Base-by-base conservation (phyloP, 2,797 vertebrate genomes). In the Microctenopoma stevenorrisi region DNA sequence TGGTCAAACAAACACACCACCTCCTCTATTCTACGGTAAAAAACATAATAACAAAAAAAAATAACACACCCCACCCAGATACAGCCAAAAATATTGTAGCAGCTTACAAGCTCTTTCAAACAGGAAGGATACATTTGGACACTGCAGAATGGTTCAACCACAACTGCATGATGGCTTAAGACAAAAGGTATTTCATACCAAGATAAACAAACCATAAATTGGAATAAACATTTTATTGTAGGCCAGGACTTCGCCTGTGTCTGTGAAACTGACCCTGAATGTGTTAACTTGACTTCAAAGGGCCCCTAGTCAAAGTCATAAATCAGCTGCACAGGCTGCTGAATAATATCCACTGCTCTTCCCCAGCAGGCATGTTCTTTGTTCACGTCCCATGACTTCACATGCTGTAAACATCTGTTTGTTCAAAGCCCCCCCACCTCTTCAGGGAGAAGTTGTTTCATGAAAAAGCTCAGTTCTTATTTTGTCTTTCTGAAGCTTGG, bases 221-320 rank as follows among this genome's bases (percentile, higher is more conserved):
- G 58, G 68, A 70, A 74, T 71, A 83, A 74, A 43, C 63, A 50
- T 49, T 40, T 69, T 37, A 76, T 26, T 72, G 71, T 51, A 56
- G 49, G 74, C 51, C 37, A 64, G 40, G 72, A 51, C 53, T 83
- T 78, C 69, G 67, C 64, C 33, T 63, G 44, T 56, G 76, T 76
- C 69, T 88, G 87, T 72, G 69, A 87, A 81, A 78, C 40, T 64
- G 60, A 74, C 52, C 67, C 51, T 72, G 70, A 44, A 68, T 74
- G 81, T 79, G 81, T 81, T 87, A 81, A 83, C 35, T 50, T 65
- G n/a, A 77, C 85, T 75, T 91, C 87, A 90, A 89, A 89, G 70
- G 56, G 28, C 35, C 62, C 30, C 33, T 2, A 38, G 8, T 46
- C 61, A 40, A 30, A 73, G 87, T 55, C 61, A 84, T 86, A 88